These are phyloP conservation scores for Equus quagga DNA, from an alignment of 2,113 vertebrate species.

Conservation along the genomic window DNA sequence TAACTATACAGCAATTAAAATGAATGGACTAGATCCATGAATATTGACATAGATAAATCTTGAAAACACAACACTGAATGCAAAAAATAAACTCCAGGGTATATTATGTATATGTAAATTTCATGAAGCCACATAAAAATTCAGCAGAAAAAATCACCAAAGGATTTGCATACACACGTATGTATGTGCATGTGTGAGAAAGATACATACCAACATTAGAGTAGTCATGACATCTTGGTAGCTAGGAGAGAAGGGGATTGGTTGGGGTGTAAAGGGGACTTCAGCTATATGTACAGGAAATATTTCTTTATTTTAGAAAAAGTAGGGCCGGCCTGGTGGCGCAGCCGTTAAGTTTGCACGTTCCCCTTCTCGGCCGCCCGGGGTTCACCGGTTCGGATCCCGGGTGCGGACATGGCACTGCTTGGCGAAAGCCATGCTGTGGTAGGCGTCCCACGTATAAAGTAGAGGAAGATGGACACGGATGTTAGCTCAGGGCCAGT, in stretches of 20 bases:
- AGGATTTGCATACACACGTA: neutral
- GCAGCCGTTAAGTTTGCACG: too few relatives aligned
- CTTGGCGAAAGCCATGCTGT: too few relatives aligned
- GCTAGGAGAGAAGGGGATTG: neutral
- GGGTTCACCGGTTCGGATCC: too few relatives aligned
- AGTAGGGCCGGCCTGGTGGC: too few relatives aligned
- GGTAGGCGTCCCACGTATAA: too few relatives aligned
- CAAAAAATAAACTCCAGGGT: constrained; percentile 5
- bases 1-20: neutral
- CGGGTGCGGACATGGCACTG: too few relatives aligned
- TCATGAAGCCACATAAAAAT: constrained; percentile 25
- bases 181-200: neutral
- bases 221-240: neutral
- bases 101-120: neutral
- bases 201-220: neutral
- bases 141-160: neutral
- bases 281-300: neutral
- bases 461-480: too few relatives aligned
- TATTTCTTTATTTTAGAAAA: too few relatives aligned
- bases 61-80: neutral
- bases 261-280: neutral
- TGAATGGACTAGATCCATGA: neutral
- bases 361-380: too few relatives aligned
- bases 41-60: neutral
- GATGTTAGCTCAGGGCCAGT: too few relatives aligned